phyloP scores from a whole-genome alignment of 2,888 invertebrate species.

The Xestobium rufovillosum region DNA sequence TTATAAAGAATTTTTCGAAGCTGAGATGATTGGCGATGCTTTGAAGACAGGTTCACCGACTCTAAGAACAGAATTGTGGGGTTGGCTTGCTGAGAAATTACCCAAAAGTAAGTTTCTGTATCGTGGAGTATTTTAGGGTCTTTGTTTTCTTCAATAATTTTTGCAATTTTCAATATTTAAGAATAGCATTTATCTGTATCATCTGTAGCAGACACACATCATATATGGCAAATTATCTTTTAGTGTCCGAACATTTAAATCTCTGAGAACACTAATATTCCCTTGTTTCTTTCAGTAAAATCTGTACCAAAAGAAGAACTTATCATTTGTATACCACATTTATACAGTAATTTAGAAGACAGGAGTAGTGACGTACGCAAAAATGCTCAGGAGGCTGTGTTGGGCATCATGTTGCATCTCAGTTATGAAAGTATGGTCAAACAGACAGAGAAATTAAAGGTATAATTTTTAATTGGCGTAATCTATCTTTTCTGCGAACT shows the following conservation, averaged over 20 bases:
- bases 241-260: no score
- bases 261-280: no score
- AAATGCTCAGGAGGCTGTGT: slow-evolving; percentile 79
- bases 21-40: slow-evolving; percentile 83
- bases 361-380: slow-evolving; percentile 87
- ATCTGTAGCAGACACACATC: no score
- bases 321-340: slow-evolving; percentile 61
- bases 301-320: slow-evolving; percentile 78
- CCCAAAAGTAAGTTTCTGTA: slow-evolving; percentile 53
- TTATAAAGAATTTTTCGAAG: slow-evolving; percentile 74
- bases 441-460: slow-evolving; percentile 72
- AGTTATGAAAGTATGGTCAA: slow-evolving; percentile 75
- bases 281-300: slow-evolving; percentile 54
- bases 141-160: neutral
- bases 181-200: no score
- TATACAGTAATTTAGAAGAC: slow-evolving; percentile 83
- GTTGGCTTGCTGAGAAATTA: slow-evolving; percentile 77
- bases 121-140: slow-evolving; percentile 2
- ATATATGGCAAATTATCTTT: no score
- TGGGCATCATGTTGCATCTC: slow-evolving; percentile 89
- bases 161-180: no score
- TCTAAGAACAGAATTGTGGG: slow-evolving; percentile 72
- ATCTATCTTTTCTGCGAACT: slow-evolving; percentile 8
- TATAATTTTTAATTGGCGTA: slow-evolving; percentile 35
- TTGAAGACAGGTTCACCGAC: slow-evolving; percentile 79